Evolutionary conservation across 2,888 invertebrate genomes (phyloP).

Genomic region (Cancer borealis): DNA sequence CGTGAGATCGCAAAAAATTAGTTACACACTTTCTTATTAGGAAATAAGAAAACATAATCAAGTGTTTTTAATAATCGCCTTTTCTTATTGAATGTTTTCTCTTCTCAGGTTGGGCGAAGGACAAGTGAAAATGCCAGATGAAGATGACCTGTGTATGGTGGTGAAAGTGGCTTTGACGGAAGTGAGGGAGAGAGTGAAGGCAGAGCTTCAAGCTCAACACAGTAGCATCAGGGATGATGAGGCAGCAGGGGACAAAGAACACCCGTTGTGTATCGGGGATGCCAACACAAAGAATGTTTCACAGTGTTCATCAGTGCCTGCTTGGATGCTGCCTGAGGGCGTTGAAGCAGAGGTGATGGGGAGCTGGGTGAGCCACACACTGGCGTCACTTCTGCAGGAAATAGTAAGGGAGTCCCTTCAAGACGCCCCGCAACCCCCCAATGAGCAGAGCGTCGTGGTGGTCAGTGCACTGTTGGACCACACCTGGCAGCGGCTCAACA

Average conservation of each 20-base stretch:
- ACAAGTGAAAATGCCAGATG: not conserved
- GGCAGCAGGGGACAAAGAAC: not conserved
- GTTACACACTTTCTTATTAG: not conserved
- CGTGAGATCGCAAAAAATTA: not conserved
- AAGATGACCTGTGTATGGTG: not conserved
- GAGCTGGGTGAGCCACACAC: constrained; percentile 52
- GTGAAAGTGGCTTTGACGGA: not conserved
- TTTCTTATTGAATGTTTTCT: not conserved
- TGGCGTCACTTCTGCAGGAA: constrained; percentile 50
- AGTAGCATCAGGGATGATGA: not conserved
- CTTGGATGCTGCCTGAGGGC: constrained; percentile 31
- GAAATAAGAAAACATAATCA: not conserved
- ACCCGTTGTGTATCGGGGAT: not conserved
- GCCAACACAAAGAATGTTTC: not conserved
- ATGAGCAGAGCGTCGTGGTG: not conserved
- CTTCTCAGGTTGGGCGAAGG: not conserved
- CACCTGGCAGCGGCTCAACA: constrained; percentile 69
- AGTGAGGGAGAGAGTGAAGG: constrained; percentile 4
- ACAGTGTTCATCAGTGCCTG: not conserved
- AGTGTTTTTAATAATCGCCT: not conserved
- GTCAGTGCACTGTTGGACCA: constrained; percentile 66
- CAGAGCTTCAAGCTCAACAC: not conserved
- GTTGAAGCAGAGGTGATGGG: constrained; percentile 51
- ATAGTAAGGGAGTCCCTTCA: not conserved
- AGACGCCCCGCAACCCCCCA: not conserved